Conservation (phyloP, 2,113 vertebrate genomes). For the Motacilla alba region DNA sequence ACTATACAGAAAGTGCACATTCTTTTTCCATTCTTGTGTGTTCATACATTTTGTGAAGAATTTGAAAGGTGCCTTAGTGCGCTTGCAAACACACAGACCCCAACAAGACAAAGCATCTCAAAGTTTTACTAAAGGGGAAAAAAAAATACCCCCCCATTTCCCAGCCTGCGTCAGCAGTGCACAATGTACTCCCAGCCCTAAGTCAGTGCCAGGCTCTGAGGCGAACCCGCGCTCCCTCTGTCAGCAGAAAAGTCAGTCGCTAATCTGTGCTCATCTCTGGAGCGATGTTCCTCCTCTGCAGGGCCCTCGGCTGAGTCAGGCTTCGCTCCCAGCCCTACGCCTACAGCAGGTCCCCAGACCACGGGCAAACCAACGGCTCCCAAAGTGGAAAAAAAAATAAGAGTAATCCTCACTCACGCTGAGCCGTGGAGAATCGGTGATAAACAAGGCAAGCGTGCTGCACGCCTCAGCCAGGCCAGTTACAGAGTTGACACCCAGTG, state of each 20-base stretch:
- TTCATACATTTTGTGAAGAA: not conserved
- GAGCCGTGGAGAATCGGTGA: fast-evolving
- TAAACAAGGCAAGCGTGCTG: not conserved
- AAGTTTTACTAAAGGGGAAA: not conserved
- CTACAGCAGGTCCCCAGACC: not conserved
- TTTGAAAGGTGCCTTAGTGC: not conserved
- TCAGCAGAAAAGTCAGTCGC: not conserved
- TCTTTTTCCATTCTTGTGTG: not conserved
- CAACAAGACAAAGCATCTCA: not conserved
- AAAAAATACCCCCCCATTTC: not conserved
- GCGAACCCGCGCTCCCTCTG: not conserved
- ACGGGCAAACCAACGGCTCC: not conserved
- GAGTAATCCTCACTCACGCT: not conserved
- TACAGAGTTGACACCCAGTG: not conserved
- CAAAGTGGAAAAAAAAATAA: not conserved
- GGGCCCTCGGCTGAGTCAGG: not conserved
- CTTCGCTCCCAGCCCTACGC: not conserved
- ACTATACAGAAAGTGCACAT: not conserved
- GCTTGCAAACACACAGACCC: not conserved
- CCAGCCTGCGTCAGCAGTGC: not conserved
- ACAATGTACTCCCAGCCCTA: not conserved
- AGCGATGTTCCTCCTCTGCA: not conserved
- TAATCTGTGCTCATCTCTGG: not conserved
- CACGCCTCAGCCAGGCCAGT: not conserved
- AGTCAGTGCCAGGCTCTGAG: not conserved